phyloP scores from a whole-genome alignment of 2,113 vertebrate species.

The human (Homo sapiens) region GRCh38 chr12:88160501-88161000 shows the following conservation, averaged over 20 bases:
- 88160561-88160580: conserved; percentile 31
- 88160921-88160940: conserved; percentile 6
- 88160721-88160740: conserved; percentile 93
- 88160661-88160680: conserved; percentile 85
- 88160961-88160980: background rate
- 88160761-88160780: conserved; percentile 96
- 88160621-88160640: background rate
- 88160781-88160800: conserved; percentile 96
- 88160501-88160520: background rate
- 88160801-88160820: conserved; percentile 96
- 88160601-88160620: background rate
- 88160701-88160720: conserved; percentile 89
- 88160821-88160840: conserved; percentile 98
- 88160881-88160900: background rate
- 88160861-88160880: background rate
- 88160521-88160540: background rate
- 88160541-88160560: background rate
- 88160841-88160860: conserved; percentile 95
- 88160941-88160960: conserved; percentile 29
- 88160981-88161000: conserved; percentile 14
- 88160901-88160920: conserved; percentile 30
- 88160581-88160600: background rate
- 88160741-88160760: conserved; percentile 93
- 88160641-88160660: conserved; percentile 8
- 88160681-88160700: conserved; percentile 91